A percentile compares a stretch with the other conserved stretches of the same genome.
These are phyloP conservation scores for Tachycineta bicolor DNA, from an alignment of 2,113 vertebrate species.

Conservation along the genomic window DNA sequence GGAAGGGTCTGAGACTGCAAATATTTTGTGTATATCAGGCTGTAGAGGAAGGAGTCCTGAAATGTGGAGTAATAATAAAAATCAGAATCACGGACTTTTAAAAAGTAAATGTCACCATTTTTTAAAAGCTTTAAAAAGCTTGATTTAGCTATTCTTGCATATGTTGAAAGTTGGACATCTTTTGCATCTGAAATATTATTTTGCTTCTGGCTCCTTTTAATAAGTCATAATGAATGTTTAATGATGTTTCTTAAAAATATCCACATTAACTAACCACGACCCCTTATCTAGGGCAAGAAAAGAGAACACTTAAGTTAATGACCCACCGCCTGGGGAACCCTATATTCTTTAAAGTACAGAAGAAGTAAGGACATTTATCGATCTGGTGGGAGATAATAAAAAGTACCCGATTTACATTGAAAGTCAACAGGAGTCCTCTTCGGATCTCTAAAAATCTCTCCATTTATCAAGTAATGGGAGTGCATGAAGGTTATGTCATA, in stretches of 20 bases:
- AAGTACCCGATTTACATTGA: background rate
- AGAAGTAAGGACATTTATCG: background rate
- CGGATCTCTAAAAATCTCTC: background rate
- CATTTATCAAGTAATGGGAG: background rate
- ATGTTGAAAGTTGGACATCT: background rate
- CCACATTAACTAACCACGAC: background rate
- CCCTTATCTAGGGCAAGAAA: constrained; percentile 29
- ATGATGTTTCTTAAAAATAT: constrained; percentile 10
- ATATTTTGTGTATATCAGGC: background rate
- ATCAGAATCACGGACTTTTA: background rate
- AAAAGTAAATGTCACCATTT: background rate
- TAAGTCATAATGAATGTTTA: constrained; percentile 2
- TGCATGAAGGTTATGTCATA: background rate
- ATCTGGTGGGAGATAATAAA: constrained; percentile 24
- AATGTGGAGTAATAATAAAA: background rate
- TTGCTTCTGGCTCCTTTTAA: constrained; percentile 8
- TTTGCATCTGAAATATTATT: background rate
- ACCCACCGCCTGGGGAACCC: background rate
- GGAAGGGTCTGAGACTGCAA: background rate
- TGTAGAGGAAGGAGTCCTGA: background rate
- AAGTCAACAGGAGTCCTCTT: constrained; percentile 12
- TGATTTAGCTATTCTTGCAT: background rate
- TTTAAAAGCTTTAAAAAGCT: background rate
- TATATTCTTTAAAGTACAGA: constrained; percentile 9
- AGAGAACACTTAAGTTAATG: background rate